These are phyloP conservation scores for Sorex araneus DNA, from an alignment of 2,113 vertebrate genomes.

Conservation along the genomic window DNA sequence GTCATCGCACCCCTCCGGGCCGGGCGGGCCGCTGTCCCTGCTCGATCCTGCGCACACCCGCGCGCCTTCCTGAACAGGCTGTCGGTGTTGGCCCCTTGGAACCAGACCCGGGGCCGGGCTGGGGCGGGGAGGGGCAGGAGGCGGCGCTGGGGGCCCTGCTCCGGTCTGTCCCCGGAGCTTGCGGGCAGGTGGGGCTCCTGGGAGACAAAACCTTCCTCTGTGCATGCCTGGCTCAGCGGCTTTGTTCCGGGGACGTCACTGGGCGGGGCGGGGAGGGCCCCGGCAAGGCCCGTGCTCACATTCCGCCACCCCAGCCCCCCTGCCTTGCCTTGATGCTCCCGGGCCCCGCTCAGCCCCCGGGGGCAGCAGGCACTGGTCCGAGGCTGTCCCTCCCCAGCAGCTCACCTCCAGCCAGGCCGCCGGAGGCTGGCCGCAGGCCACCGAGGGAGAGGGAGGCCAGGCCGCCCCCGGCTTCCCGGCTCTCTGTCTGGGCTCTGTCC, in stretches of 20 bases:
- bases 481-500: background rate
- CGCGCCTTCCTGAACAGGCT: too few species aligned
- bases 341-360: background rate
- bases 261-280: constrained; percentile 50
- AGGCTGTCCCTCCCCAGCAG: too few species aligned
- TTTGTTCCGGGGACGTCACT: background rate
- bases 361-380: too few species aligned
- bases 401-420: too few species aligned
- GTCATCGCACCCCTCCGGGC: too few species aligned
- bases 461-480: background rate
- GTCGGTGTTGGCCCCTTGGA: background rate
- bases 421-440: constrained; percentile 28
- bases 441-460: background rate
- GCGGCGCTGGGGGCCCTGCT: constrained; percentile 12
- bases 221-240: constrained; percentile 15
- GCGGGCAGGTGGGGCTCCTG: constrained; percentile 7
- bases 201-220: constrained; percentile 69
- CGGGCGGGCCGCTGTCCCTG: too few species aligned
- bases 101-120: background rate
- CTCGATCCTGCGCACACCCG: too few species aligned
- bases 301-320: background rate
- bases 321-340: background rate
- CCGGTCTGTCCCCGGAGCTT: constrained; percentile 9
- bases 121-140: background rate
- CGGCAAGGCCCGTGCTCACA: constrained; percentile 7